Percentiles rank a stretch among this genome's conserved stretches.
These are phyloP conservation scores for Galago senegalensis DNA, from an alignment of 2,797 vertebrate species.

Conservation along the genomic window DNA sequence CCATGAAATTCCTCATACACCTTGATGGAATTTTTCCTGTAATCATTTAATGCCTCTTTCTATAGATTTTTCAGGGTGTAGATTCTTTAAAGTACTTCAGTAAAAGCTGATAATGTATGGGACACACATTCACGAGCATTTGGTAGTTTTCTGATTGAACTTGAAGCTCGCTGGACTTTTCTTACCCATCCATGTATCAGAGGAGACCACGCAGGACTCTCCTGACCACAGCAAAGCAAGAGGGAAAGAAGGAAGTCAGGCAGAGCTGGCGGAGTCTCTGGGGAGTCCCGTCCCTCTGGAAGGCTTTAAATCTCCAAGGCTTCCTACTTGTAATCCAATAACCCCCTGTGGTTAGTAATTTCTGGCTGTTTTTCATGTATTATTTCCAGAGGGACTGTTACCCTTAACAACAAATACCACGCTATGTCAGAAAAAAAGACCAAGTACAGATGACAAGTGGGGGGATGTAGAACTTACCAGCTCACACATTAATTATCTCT, in stretches of 20 bases:
- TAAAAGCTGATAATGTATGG: neutral
- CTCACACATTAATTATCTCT: slow-evolving; percentile 43
- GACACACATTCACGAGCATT: neutral
- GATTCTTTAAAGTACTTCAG: slow-evolving; percentile 40
- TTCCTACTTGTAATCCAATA: slow-evolving; percentile 12
- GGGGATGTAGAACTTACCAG: slow-evolving; percentile 35
- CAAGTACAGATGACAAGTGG: slow-evolving; percentile 50
- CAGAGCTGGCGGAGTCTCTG: neutral
- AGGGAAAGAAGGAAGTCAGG: neutral
- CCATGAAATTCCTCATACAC: slow-evolving; percentile 31
- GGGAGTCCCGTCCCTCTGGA: neutral
- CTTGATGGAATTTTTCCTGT: neutral
- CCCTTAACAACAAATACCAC: slow-evolving; percentile 35
- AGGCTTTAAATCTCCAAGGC: slow-evolving; percentile 23
- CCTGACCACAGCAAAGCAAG: neutral
- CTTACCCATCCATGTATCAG: neutral
- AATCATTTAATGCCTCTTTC: neutral
- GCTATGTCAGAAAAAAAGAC: slow-evolving; percentile 43
- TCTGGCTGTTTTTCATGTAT: slow-evolving; percentile 47
- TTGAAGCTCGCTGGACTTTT: neutral
- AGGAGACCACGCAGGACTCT: slow-evolving; percentile 14
- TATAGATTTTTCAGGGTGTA: neutral
- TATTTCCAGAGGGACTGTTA: slow-evolving; percentile 72
- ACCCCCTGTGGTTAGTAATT: neutral
- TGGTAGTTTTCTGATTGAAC: neutral